These are phyloP conservation scores for Mormyrus hasselquistii DNA, from an alignment of 2,797 vertebrate species.

Conservation along the genomic window DNA sequence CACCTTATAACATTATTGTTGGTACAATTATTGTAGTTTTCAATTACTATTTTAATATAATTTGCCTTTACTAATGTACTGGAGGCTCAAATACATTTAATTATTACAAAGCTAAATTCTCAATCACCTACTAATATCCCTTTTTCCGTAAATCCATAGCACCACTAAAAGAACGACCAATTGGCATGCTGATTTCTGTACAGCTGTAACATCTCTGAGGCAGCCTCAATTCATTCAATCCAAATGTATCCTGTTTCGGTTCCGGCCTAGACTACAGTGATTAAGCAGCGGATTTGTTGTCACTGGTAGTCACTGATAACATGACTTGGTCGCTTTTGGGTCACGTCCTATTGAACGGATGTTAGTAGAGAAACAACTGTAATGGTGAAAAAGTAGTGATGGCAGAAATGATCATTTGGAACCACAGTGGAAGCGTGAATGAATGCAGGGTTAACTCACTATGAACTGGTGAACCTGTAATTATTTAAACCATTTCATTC, in stretches of 20 bases:
- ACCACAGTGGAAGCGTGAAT: not conserved
- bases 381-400: not conserved
- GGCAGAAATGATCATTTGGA: not conserved
- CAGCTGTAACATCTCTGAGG: not conserved
- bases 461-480: not conserved
- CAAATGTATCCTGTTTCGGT: not conserved
- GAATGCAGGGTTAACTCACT: not conserved
- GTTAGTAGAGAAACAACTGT: not conserved
- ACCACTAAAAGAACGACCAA: not conserved
- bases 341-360: not conserved
- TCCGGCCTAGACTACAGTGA: not conserved
- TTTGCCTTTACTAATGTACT: constrained; percentile 21
- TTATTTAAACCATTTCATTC: not conserved
- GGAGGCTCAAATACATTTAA: constrained; percentile 11
- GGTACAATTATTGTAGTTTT: not conserved
- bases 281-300: not conserved
- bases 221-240: not conserved
- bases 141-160: not conserved
- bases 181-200: not conserved
- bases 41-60: not conserved
- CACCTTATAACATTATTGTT: not conserved
- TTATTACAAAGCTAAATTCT: constrained; percentile 3
- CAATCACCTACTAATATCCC: not conserved
- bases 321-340: not conserved
- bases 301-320: not conserved